Conservation (phyloP, 2,797 vertebrate genomes). For the Mus caroli region DNA sequence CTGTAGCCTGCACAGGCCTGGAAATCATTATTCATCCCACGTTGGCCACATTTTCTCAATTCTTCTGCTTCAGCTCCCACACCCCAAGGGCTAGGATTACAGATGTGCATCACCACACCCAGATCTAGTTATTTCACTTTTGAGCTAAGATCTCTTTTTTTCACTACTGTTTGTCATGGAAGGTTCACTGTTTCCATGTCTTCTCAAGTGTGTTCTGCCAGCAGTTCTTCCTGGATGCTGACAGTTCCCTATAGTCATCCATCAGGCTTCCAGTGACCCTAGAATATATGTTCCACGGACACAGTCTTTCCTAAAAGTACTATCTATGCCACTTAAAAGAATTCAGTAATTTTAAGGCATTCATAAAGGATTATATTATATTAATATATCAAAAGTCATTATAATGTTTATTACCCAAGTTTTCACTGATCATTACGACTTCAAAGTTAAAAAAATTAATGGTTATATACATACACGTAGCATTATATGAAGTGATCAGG, state of each 20-base stretch:
- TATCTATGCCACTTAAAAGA: neutral
- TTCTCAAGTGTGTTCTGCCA: neutral
- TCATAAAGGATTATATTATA: conserved; percentile 6
- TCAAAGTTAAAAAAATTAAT: neutral
- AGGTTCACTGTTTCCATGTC: neutral
- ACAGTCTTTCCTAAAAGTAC: neutral
- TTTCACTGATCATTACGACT: neutral
- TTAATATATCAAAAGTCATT: conserved; percentile 4
- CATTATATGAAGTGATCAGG: neutral
- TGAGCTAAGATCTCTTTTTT: conserved; percentile 45
- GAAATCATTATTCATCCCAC: neutral
- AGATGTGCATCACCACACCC: neutral
- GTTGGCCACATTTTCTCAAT: neutral
- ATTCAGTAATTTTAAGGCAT: neutral
- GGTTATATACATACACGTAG: neutral
- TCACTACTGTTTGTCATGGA: conserved; percentile 9
- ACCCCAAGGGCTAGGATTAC: neutral
- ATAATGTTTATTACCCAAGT: neutral
- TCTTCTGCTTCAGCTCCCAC: neutral
- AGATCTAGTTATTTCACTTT: conserved; percentile 33
- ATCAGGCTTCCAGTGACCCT: conserved; percentile 13
- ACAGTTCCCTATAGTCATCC: neutral
- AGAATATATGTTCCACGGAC: neutral
- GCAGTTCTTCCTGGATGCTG: neutral
- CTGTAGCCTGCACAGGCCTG: neutral